Evolutionary conservation across 2,888 invertebrate genomes (phyloP).

Genomic region (Netelia virgata): DNA sequence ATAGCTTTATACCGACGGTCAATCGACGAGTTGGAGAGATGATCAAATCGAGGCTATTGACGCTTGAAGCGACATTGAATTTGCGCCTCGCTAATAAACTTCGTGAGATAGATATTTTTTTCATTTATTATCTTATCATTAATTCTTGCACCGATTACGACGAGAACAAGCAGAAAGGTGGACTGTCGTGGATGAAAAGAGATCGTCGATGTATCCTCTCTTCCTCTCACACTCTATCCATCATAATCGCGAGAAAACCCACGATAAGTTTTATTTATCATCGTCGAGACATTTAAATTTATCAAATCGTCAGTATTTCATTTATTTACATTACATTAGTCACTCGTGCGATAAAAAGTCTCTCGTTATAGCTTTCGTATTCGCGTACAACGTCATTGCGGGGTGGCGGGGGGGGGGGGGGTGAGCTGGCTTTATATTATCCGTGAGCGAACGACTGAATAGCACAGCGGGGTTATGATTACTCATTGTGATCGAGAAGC

Average conservation of each 20-base stretch:
- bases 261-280: not conserved
- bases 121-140: not conserved
- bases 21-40: slow-evolving; percentile 1
- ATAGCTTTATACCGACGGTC: slow-evolving; percentile 1
- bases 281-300: not conserved
- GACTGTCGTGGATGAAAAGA: not conserved
- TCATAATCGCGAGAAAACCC: not conserved
- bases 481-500: slow-evolving; percentile 56
- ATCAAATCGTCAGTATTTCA: not conserved
- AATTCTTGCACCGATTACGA: not conserved
- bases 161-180: no score
- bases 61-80: not conserved
- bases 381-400: slow-evolving; percentile 45
- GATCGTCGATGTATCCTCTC: no score
- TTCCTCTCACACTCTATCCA: not conserved
- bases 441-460: slow-evolving; percentile 33
- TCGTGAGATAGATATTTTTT: not conserved
- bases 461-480: slow-evolving; percentile 40
- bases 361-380: slow-evolving; percentile 45
- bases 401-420: not conserved
- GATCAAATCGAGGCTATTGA: not conserved
- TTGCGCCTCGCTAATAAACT: not conserved
- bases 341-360: not conserved
- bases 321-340: slow-evolving; percentile 54
- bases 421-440: slow-evolving; percentile 26